Conservation (phyloP, 2,113 vertebrate genomes). For the Urocynchramus pylzowi region DNA sequence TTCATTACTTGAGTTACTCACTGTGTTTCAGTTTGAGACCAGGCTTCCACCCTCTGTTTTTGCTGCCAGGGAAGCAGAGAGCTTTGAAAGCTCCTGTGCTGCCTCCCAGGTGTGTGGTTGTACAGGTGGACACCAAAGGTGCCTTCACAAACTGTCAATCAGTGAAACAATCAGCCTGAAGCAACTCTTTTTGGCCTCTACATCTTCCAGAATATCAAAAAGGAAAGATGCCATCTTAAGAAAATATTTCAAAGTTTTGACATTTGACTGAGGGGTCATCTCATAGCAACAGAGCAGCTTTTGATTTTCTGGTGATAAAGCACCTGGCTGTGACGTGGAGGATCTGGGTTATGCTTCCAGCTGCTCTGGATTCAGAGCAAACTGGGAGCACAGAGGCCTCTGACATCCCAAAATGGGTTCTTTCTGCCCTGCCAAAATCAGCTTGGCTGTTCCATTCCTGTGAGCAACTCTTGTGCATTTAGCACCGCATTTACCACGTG, state of each 20-base stretch:
- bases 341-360: background rate
- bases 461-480: background rate
- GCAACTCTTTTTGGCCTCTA: background rate
- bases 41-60: background rate
- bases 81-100: background rate
- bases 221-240: background rate
- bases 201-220: background rate
- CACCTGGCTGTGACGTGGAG: accelerated
- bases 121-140: background rate
- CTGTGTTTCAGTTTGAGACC: background rate
- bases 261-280: background rate
- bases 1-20: background rate
- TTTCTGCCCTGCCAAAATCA: background rate
- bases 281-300: background rate
- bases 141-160: background rate
- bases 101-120: background rate
- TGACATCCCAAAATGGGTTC: accelerated
- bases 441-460: background rate
- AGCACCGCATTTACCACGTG: accelerated
- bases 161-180: background rate
- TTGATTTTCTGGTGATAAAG: background rate
- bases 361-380: background rate
- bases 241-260: slow-evolving; percentile 7
- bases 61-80: background rate
- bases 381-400: background rate